Evolutionary conservation across 2,888 invertebrate species (phyloP).

Genomic region (Protula sp.): DNA sequence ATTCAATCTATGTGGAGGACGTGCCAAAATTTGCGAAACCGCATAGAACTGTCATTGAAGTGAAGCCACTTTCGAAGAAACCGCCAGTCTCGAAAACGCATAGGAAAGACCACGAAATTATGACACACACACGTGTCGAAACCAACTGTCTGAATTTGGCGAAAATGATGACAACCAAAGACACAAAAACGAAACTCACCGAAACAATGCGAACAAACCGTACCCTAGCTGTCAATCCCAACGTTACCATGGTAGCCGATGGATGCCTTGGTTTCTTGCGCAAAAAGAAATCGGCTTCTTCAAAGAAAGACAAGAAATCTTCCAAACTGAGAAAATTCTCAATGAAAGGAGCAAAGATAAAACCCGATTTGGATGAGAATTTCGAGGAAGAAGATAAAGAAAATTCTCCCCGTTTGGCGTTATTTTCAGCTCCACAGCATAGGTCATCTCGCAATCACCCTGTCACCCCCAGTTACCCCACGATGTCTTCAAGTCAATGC

Average conservation of each 20-base stretch:
- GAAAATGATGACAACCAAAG: neutral
- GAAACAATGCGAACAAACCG: neutral
- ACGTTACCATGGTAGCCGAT: neutral
- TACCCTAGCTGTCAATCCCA: constrained; percentile 2
- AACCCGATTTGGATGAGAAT: neutral
- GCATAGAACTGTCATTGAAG: too few species aligned
- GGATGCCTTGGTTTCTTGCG: neutral
- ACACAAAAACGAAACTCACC: neutral
- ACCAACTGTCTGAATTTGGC: neutral
- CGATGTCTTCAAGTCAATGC: neutral
- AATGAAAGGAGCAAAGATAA: neutral
- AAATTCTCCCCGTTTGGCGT: too few species aligned
- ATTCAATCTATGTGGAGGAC: too few species aligned
- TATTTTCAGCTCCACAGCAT: too few species aligned
- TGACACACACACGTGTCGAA: too few species aligned
- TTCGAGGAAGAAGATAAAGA: neutral
- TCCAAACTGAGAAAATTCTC: too few species aligned
- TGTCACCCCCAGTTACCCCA: neutral
- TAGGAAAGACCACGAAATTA: too few species aligned
- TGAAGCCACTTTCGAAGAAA: too few species aligned
- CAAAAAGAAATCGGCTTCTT: neutral
- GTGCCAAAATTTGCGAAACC: too few species aligned
- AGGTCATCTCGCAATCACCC: too few species aligned
- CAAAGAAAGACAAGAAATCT: neutral
- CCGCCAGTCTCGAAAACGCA: too few species aligned